These are phyloP conservation scores for Litoditis marina DNA, from an alignment of 2,888 invertebrate species.

Conservation along the genomic window DNA sequence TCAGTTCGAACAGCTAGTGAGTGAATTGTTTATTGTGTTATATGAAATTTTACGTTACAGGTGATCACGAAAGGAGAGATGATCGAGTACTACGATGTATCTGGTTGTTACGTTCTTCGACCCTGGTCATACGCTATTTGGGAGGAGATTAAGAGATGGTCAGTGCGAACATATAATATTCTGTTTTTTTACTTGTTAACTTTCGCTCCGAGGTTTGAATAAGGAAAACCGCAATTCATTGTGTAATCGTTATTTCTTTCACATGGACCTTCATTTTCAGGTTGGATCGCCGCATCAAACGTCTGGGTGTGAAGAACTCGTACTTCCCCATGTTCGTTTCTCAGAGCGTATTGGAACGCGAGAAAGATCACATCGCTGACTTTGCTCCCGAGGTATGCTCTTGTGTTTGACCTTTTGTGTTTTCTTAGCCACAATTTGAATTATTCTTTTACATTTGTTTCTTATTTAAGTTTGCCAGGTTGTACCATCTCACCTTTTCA, in stretches of 20 bases:
- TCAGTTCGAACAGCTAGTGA: no score
- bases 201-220: no score
- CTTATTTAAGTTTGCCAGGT: neutral
- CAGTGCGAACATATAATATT: no score
- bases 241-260: neutral
- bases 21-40: no score
- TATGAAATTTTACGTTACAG: slow-evolving; percentile 51
- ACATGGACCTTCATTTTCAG: slow-evolving; percentile 1
- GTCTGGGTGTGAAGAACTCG: slow-evolving; percentile 88
- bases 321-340: slow-evolving; percentile 99
- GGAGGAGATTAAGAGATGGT: slow-evolving; percentile 78
- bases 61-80: slow-evolving; percentile 85
- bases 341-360: slow-evolving; percentile 81
- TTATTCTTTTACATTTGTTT: neutral
- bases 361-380: slow-evolving; percentile 93
- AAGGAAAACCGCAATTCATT: neutral
- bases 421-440: neutral
- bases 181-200: no score
- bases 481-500: no score
- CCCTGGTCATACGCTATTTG: slow-evolving; percentile 96
- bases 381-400: slow-evolving; percentile 91
- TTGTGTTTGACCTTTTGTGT: neutral
- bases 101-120: slow-evolving; percentile 94
- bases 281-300: slow-evolving; percentile 65
- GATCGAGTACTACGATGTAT: slow-evolving; percentile 98